Percentiles rank a stretch among this genome's conserved stretches.
Conservation (phyloP, 2,797 vertebrate species). For the Artibeus lituratus region DNA sequence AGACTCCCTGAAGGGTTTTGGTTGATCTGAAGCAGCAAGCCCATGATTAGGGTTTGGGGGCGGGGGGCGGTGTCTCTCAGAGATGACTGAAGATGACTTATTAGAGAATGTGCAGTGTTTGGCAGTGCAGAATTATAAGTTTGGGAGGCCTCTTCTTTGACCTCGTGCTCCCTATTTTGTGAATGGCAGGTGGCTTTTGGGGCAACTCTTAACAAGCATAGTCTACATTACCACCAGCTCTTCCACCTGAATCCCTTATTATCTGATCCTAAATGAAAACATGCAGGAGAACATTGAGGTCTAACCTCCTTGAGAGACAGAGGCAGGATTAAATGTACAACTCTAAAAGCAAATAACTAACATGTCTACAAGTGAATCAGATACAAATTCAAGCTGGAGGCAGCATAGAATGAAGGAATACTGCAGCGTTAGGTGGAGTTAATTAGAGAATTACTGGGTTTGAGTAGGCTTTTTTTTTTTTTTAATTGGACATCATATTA, state of each 20-base stretch:
- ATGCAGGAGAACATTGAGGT: neutral
- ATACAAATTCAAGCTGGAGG: neutral
- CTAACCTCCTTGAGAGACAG: neutral
- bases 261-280: slow-evolving; percentile 28
- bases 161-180: neutral
- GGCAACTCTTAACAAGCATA: neutral
- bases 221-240: neutral
- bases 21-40: slow-evolving; percentile 12
- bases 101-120: slow-evolving; percentile 1
- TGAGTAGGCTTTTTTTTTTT: neutral
- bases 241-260: neutral
- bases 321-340: neutral
- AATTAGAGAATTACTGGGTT: slow-evolving; percentile 9
- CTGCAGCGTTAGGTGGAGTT: neutral
- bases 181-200: neutral
- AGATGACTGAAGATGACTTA: neutral
- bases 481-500: neutral
- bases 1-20: slow-evolving; percentile 9
- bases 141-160: neutral
- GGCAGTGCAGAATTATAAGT: neutral
- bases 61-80: neutral
- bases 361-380: neutral
- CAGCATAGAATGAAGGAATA: neutral
- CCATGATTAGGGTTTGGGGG: neutral
- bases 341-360: slow-evolving; percentile 2